Percentiles rank a stretch among this genome's conserved stretches.
phyloP scores from a whole-genome alignment of 2,888 invertebrate genomes.

The Periphyllus acericola region DNA sequence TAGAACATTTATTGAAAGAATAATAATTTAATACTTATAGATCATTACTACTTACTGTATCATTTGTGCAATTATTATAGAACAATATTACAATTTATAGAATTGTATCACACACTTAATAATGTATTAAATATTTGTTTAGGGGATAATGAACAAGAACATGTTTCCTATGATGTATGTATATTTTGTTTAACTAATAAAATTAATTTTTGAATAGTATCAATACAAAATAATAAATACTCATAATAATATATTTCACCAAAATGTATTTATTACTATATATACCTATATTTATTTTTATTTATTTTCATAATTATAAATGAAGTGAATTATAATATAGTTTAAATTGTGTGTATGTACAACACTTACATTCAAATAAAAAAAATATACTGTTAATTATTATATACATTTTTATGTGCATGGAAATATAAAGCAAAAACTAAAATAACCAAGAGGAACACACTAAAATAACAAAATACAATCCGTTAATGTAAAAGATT shows the following conservation, averaged over 20 bases:
- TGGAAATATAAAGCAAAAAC: slow-evolving; percentile 33
- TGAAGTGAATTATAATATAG: slow-evolving; percentile 37
- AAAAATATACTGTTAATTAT: slow-evolving; percentile 49
- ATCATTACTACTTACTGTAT: not conserved
- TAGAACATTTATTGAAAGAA: no score
- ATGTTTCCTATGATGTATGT: slow-evolving; percentile 43
- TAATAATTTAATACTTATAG: not conserved
- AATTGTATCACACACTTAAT: not conserved
- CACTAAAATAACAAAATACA: slow-evolving; percentile 33
- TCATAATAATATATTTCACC: slow-evolving; percentile 33
- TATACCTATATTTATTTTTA: slow-evolving; percentile 19
- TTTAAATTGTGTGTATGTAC: slow-evolving; percentile 52
- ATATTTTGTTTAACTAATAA: slow-evolving; percentile 57
- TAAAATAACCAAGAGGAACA: slow-evolving; percentile 53
- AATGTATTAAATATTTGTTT: slow-evolving; percentile 25
- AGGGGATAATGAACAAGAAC: slow-evolving; percentile 18
- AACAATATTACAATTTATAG: not conserved
- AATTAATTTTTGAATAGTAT: slow-evolving; percentile 7
- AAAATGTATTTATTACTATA: slow-evolving; percentile 50
- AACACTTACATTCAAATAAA: slow-evolving; percentile 34
- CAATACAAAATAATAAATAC: slow-evolving; percentile 21
- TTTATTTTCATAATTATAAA: slow-evolving; percentile 18
- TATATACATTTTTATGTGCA: slow-evolving; percentile 49
- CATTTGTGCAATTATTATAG: not conserved
- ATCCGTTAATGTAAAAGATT: slow-evolving; percentile 13